Conservation (phyloP, 2,888 invertebrate species). For the Hanleya hanleyi region DNA sequence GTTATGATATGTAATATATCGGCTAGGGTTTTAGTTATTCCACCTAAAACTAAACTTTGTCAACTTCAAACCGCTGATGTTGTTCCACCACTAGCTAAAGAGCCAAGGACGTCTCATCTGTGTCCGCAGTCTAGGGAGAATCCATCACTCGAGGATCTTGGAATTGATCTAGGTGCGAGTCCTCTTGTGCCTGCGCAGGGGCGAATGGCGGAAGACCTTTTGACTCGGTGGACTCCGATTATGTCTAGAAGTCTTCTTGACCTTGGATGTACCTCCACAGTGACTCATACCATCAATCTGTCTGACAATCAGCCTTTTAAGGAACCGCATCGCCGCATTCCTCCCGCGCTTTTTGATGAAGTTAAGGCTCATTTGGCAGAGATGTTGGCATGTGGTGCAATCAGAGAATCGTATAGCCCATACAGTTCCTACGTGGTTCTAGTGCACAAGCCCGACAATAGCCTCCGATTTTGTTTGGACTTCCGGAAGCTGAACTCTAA, state of each 20-base stretch:
- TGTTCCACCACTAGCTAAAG: too few species aligned
- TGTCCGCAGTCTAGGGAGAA: too few species aligned
- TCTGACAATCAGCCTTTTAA: background rate
- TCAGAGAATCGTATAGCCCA: background rate
- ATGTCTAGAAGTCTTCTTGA: background rate
- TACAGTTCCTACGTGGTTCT: background rate
- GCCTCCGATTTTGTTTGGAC: background rate
- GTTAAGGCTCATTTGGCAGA: background rate
- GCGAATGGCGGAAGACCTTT: background rate
- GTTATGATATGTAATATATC: too few species aligned
- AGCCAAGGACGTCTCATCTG: too few species aligned
- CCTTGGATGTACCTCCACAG: background rate
- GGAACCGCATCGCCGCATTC: background rate
- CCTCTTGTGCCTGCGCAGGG: too few species aligned
- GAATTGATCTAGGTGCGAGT: too few species aligned
- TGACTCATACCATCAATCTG: background rate
- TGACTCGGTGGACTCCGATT: background rate
- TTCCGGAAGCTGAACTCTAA: background rate
- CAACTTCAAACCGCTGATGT: too few species aligned
- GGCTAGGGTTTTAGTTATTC: too few species aligned
- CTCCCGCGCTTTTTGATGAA: background rate
- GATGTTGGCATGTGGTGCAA: background rate
- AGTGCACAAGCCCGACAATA: background rate
- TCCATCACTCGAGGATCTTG: too few species aligned
- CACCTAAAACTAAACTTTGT: too few species aligned